These are phyloP conservation scores for Mola mola DNA, from an alignment of 2,113 vertebrate species.

Conservation along the genomic window DNA sequence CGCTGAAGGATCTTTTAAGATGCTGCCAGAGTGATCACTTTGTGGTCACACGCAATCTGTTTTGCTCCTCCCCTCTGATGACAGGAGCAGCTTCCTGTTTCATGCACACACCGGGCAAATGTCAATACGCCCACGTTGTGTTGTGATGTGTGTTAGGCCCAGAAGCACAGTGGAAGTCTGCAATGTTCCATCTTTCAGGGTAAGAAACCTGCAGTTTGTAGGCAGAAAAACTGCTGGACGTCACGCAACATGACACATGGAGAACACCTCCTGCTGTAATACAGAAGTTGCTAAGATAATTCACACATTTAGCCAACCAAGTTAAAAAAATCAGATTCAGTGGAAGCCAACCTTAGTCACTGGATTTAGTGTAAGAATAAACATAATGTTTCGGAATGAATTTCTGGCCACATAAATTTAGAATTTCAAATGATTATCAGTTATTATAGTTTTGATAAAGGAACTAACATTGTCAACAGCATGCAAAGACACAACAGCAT, in stretches of 20 bases:
- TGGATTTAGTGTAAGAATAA: too few species aligned
- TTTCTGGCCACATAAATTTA: too few species aligned
- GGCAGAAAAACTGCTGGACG: slow-evolving; percentile 4
- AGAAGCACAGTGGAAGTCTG: not conserved
- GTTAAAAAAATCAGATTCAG: too few species aligned
- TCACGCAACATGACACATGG: slow-evolving; percentile 24
- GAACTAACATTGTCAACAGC: too few species aligned
- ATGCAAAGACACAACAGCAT: too few species aligned
- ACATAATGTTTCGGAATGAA: too few species aligned
- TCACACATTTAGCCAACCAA: too few species aligned
- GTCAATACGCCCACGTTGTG: slow-evolving; percentile 59
- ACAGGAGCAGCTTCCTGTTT: slow-evolving; percentile 65
- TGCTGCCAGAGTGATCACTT: slow-evolving; percentile 43
- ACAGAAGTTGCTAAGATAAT: not conserved
- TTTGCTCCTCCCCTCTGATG: slow-evolving; percentile 35
- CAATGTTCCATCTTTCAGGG: not conserved
- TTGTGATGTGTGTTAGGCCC: slow-evolving; percentile 44
- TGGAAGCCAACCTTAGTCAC: too few species aligned
- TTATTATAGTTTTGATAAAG: too few species aligned
- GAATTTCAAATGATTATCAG: too few species aligned
- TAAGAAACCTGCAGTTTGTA: slow-evolving; percentile 1
- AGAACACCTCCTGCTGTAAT: not conserved
- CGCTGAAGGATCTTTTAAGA: slow-evolving; percentile 47
- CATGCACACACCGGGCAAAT: slow-evolving; percentile 46
- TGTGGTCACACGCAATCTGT: slow-evolving; percentile 13